phyloP scores from a whole-genome alignment of 2,797 vertebrate species.

The Holocentrus rufus region DNA sequence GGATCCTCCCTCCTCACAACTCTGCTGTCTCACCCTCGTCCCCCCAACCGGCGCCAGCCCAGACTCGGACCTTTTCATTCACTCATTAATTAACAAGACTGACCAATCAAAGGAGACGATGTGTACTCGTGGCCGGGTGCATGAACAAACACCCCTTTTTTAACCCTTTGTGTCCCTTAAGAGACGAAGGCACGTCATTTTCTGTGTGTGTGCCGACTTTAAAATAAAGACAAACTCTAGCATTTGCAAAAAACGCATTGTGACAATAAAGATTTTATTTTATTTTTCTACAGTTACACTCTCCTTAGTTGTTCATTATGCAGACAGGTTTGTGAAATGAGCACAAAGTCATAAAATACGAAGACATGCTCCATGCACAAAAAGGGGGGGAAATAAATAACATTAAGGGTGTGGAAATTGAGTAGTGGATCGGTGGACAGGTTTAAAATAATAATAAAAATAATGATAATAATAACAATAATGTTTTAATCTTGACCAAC shows the following conservation, averaged over 20 bases:
- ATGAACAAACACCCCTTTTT: constrained; percentile 50
- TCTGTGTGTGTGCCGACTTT: constrained; percentile 54
- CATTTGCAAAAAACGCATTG: constrained; percentile 32
- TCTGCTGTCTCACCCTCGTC: background rate
- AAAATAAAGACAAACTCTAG: constrained; percentile 65
- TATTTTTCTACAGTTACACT: constrained; percentile 57
- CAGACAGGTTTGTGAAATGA: background rate
- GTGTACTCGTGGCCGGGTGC: constrained; percentile 53
- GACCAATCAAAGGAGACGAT: constrained; percentile 68
- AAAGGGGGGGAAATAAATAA: no score
- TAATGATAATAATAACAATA: no score
- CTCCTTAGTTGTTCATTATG: constrained; percentile 46
- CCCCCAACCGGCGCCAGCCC: constrained; percentile 50
- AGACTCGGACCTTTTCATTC: constrained; percentile 66
- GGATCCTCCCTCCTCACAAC: constrained; percentile 5
- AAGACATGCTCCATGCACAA: no score
- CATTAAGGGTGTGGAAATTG: no score
- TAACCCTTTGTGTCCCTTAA: constrained; percentile 36
- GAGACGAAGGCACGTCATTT: constrained; percentile 50
- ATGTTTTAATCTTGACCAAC: no score
- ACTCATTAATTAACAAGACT: constrained; percentile 73
- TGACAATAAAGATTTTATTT: constrained; percentile 64
- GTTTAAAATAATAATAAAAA: no score
- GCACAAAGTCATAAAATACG: no score
- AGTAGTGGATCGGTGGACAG: no score